Evolutionary conservation across 2,797 vertebrate species (phyloP).

Genomic region (Helicolenus hilgendorfi): DNA sequence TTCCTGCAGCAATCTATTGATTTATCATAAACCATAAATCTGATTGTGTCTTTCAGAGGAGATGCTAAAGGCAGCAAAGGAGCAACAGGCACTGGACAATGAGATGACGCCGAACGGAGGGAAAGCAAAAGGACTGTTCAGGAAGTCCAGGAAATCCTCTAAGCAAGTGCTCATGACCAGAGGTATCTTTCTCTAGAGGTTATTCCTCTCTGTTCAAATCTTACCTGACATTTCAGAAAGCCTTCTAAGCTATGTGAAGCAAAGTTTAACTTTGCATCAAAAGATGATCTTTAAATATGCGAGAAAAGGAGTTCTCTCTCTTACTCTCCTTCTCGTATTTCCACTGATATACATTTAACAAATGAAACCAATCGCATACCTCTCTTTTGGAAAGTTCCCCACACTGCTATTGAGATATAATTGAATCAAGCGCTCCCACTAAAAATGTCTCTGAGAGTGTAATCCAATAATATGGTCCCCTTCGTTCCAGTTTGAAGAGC

Average conservation of each 20-base stretch:
- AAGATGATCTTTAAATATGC: slow-evolving; percentile 10
- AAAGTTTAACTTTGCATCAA: not conserved
- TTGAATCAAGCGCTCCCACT: slow-evolving; percentile 67
- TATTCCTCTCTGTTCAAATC: not conserved
- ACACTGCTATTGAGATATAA: slow-evolving; percentile 55
- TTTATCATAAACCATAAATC: not conserved
- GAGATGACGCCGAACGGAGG: slow-evolving; percentile 90
- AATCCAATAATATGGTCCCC: slow-evolving; percentile 77
- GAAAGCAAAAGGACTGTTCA: slow-evolving; percentile 90
- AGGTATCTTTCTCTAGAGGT: slow-evolving; percentile 83
- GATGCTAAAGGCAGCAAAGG: slow-evolving; percentile 92
- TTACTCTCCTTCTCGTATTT: not conserved
- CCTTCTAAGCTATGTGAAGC: not conserved
- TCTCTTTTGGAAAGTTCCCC: slow-evolving; percentile 49
- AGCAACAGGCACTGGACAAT: slow-evolving; percentile 92
- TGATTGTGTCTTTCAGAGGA: slow-evolving; percentile 89
- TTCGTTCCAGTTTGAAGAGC: slow-evolving; percentile 64
- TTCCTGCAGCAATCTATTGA: not conserved
- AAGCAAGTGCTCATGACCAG: slow-evolving; percentile 88
- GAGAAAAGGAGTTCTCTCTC: not conserved
- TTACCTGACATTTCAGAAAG: not conserved
- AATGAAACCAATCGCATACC: slow-evolving; percentile 51
- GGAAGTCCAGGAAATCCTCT: slow-evolving; percentile 90
- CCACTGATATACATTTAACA: slow-evolving; percentile 48
- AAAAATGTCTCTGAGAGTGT: slow-evolving; percentile 66